Evolutionary conservation across 2,113 vertebrate species (phyloP).

Genomic region (Microcebus murinus): DNA sequence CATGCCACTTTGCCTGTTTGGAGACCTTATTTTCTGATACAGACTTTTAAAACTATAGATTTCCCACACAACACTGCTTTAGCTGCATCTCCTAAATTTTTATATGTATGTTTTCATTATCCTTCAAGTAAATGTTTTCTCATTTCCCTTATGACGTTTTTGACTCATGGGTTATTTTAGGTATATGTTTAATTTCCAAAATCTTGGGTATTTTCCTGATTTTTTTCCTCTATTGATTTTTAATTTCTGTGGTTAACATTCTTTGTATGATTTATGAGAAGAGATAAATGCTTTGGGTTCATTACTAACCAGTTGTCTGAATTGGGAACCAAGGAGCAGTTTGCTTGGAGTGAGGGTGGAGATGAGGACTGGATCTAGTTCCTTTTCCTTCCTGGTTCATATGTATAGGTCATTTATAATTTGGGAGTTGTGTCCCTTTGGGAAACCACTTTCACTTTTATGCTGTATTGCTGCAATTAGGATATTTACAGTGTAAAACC

Average conservation of each 20-base stretch:
- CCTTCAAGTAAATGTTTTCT: not conserved
- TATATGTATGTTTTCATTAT: not conserved
- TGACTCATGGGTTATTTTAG: not conserved
- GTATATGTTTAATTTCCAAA: not conserved
- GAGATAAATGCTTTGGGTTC: not conserved
- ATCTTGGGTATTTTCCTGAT: not conserved
- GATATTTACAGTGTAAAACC: not conserved
- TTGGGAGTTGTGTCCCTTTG: not conserved
- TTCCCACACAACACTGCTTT: not conserved
- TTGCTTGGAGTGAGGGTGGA: not conserved
- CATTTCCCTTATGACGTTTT: not conserved
- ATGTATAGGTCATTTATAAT: not conserved
- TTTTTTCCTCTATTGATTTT: not conserved
- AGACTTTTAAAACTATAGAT: not conserved
- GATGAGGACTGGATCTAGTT: not conserved
- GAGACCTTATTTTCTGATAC: not conserved
- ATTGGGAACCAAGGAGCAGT: not conserved
- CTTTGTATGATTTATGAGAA: not conserved
- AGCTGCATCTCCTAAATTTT: not conserved
- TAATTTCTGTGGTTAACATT: not conserved
- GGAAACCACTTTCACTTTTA: not conserved
- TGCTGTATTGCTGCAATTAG: not conserved
- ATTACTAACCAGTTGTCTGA: conserved; percentile 9
- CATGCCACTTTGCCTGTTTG: too few species aligned
- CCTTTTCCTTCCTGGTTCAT: not conserved